Evolutionary conservation across 2,888 invertebrate species (phyloP), one percentile per base, ranked within the genome.

Genomic region (Neoascia interrupta): DNA sequence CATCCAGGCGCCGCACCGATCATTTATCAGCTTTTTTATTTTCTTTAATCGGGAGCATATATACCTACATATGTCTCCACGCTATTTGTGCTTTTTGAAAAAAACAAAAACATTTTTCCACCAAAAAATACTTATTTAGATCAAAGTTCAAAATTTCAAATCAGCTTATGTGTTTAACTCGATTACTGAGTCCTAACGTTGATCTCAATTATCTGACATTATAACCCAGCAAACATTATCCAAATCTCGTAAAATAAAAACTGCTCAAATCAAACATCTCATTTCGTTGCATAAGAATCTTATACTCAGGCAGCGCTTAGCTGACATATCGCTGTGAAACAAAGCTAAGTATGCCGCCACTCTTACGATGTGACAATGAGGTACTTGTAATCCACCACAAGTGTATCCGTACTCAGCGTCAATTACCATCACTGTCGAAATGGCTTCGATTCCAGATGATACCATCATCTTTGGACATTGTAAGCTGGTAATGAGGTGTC

Each of bases 351-450:
- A 37, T 28, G 21, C 54, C 26, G 49, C 74, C 43, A 49, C 31
- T 60, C 21, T 23, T 31, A 28, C 39, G 28, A 73, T 51, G 66
- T 58, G 60, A 61, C 74, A 74, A 68, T 74, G 60, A 74, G 47
- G 47, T 39, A 54, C 74, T 68, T 68, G 68, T 68, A 47, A 49
- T 51, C 36, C 10, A 19, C 34, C 18, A 47, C 26, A 28, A 58
- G 64, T 66, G 15, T n/a, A n/a, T n/a, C n/a, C 26, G 3, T 26
- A 68, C 68, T 60, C 74, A 47, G 45, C 37, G 53, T 68, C 74
- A 74, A 68, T 74, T 58, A 60, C n/a, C n/a, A n/a, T 60, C 60
- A 34, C 60, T 54, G 53, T 74, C 53, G 41, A 68, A 61, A 68
- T 49, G 47, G 19, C n/a, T 34, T 68, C 36, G 23, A 47, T 39